Percentiles rank a stretch among this genome's conserved stretches.
Conservation (phyloP, 2,888 invertebrate species). For the Cephus runcator region DNA sequence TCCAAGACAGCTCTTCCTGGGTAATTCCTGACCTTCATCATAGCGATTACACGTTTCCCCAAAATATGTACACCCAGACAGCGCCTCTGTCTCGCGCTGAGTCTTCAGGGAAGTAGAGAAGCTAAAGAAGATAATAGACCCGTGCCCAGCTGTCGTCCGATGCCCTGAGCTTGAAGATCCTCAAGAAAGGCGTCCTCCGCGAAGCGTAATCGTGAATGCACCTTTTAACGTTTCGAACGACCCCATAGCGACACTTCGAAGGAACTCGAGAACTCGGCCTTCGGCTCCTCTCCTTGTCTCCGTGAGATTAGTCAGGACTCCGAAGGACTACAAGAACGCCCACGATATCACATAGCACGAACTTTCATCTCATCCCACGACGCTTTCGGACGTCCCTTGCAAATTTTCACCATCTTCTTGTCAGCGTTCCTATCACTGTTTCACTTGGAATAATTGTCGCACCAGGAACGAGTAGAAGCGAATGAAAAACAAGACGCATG, state of each 20-base stretch:
- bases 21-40: constrained; percentile 86
- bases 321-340: not conserved
- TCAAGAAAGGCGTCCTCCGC: not conserved
- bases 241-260: not conserved
- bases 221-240: not conserved
- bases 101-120: no score
- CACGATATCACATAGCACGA: not conserved
- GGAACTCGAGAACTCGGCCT: not conserved
- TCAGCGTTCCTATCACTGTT: not conserved
- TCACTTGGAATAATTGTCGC: not conserved
- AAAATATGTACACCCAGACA: not conserved
- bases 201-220: not conserved
- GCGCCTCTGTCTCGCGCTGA: not conserved
- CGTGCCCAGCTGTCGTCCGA: not conserved
- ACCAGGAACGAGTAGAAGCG: not conserved
- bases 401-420: not conserved
- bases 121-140: not conserved
- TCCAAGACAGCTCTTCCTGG: constrained; percentile 82
- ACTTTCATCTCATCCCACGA: not conserved
- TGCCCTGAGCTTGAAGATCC: not conserved
- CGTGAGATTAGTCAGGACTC: not conserved
- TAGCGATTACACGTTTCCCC: not conserved
- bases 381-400: not conserved
- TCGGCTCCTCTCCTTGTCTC: not conserved
- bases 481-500: not conserved